Evolutionary conservation across 2,113 vertebrate genomes (phyloP).

Genomic region (Vulpes vulpes): DNA sequence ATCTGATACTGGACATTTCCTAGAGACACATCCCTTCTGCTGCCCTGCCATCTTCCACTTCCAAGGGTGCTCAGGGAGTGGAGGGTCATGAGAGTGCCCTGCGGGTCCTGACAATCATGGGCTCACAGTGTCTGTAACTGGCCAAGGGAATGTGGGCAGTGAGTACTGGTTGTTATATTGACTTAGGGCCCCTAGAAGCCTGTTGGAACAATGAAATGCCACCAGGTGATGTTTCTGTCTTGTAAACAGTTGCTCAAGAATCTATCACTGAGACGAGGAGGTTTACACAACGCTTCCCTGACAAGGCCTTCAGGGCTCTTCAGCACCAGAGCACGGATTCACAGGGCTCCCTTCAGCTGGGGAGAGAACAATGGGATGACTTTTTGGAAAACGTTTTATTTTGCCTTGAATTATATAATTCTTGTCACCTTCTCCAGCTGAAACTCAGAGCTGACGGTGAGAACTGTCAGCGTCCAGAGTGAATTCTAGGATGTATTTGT

Average conservation of each 20-base stretch:
- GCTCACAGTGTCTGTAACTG: neutral
- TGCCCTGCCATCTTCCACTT: neutral
- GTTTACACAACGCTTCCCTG: neutral
- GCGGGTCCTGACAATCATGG: neutral
- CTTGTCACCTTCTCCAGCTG: neutral
- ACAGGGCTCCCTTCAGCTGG: neutral
- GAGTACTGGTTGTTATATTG: neutral
- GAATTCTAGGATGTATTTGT: neutral
- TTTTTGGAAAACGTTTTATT: conserved; percentile 9
- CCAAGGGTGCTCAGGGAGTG: neutral
- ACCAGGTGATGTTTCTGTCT: conserved; percentile 22
- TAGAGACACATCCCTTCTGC: neutral
- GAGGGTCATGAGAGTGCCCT: neutral
- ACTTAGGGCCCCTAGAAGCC: neutral
- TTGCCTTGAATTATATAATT: neutral
- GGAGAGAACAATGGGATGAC: neutral
- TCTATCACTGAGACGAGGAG: neutral
- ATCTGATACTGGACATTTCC: neutral
- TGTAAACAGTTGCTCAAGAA: conserved; percentile 37
- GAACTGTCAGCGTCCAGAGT: neutral
- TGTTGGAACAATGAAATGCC: neutral
- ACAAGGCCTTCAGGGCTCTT: conserved; percentile 33
- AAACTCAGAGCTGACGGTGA: neutral
- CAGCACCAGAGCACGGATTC: neutral
- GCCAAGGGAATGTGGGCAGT: neutral